Conservation (phyloP, 2,888 invertebrate genomes). For the Xylota segnis region DNA sequence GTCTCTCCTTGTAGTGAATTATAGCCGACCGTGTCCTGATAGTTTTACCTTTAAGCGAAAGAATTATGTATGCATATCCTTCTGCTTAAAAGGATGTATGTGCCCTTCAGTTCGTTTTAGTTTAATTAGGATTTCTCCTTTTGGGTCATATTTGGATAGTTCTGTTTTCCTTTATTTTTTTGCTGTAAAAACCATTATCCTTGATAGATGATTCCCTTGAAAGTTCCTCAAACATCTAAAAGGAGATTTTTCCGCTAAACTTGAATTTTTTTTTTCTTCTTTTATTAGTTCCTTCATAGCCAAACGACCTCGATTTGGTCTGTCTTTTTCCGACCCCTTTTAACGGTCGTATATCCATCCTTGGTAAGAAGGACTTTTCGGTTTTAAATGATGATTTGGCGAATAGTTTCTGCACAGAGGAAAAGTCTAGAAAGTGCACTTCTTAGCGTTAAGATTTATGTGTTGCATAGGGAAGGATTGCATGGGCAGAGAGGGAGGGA, state of each 20-base stretch:
- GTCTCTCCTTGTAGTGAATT: slow-evolving; percentile 67
- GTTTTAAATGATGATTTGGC: slow-evolving; percentile 74
- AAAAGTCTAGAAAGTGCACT: slow-evolving; percentile 48
- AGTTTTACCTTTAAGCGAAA: slow-evolving; percentile 23
- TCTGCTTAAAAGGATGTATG: background rate
- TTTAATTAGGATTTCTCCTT: slow-evolving; percentile 69
- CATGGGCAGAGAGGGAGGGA: background rate
- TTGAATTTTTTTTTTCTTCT: slow-evolving; percentile 23
- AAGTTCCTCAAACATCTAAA: slow-evolving; percentile 42
- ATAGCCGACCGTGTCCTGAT: slow-evolving; percentile 45
- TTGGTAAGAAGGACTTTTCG: slow-evolving; percentile 49
- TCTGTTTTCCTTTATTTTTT: background rate
- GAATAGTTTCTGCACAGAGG: slow-evolving; percentile 55
- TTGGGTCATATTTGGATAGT: slow-evolving; percentile 25
- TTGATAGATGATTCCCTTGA: slow-evolving; percentile 67
- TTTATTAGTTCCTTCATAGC: slow-evolving; percentile 25
- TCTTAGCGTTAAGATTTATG: slow-evolving; percentile 62
- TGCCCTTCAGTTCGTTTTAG: slow-evolving; percentile 48
- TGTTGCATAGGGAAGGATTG: slow-evolving; percentile 45
- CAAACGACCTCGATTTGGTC: slow-evolving; percentile 49
- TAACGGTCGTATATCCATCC: slow-evolving; percentile 33
- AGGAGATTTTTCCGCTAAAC: slow-evolving; percentile 5
- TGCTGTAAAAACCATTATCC: slow-evolving; percentile 49
- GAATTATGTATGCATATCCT: slow-evolving; percentile 35
- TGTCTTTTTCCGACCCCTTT: slow-evolving; percentile 8